Evolutionary conservation across 2,797 vertebrate genomes (phyloP).

Genomic region (Catostomus latipinnis): DNA sequence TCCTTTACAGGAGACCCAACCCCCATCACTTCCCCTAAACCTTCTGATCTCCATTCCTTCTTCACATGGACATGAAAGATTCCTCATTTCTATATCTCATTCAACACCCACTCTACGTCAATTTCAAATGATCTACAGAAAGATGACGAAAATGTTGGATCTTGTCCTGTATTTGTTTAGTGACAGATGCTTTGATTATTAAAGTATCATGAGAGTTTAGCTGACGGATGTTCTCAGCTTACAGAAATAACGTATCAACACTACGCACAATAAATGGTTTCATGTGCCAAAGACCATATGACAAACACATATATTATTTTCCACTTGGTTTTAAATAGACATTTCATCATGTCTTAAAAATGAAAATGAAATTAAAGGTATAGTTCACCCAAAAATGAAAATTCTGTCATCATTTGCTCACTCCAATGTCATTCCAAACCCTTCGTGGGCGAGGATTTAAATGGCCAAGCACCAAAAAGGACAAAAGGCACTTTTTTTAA

Average conservation of each 20-base stretch:
- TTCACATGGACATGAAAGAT: slow-evolving; percentile 22
- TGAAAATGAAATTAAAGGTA: background rate
- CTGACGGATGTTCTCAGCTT: no score
- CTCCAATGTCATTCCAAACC: background rate
- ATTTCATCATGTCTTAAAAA: background rate
- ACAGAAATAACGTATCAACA: no score
- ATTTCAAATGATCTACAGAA: background rate
- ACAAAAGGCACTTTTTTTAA: no score
- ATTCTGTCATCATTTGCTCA: background rate
- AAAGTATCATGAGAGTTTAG: background rate
- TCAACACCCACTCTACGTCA: slow-evolving; percentile 4
- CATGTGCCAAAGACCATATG: background rate
- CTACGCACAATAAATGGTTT: no score
- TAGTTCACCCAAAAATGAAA: no score
- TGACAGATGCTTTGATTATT: background rate
- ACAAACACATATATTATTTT: background rate
- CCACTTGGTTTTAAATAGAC: background rate
- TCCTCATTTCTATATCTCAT: slow-evolving; percentile 46
- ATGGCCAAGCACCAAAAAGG: no score
- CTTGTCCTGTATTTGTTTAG: background rate
- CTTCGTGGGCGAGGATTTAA: no score
- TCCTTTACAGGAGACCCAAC: background rate
- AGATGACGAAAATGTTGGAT: background rate
- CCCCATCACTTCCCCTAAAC: background rate
- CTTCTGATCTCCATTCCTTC: background rate